Conservation (phyloP, 2,797 vertebrate species). For the Philypnodon macrostomus region DNA sequence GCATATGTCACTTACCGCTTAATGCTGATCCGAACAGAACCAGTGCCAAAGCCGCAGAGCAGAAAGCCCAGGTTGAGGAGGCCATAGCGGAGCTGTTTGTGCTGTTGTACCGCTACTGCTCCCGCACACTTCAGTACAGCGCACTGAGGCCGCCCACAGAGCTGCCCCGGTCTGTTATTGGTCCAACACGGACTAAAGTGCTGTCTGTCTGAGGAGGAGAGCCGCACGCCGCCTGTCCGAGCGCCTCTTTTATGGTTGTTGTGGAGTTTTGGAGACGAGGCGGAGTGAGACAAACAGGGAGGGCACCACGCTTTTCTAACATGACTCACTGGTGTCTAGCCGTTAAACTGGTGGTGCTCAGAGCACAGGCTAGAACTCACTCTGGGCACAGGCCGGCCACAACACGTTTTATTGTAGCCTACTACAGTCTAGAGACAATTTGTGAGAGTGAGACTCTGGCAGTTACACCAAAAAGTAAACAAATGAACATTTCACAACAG, state of each 20-base stretch:
- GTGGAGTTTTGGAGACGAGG: constrained; percentile 14
- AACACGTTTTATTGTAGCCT: too few relatives aligned
- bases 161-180: constrained; percentile 27
- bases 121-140: not conserved
- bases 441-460: too few relatives aligned
- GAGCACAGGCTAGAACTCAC: too few relatives aligned
- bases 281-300: constrained; percentile 1
- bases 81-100: constrained; percentile 26
- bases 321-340: constrained; percentile 50
- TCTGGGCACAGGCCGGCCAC: too few relatives aligned
- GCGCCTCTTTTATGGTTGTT: constrained; percentile 18
- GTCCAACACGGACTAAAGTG: constrained; percentile 16
- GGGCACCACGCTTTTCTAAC: constrained; percentile 39
- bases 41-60: constrained; percentile 24
- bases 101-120: not conserved
- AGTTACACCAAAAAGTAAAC: too few relatives aligned
- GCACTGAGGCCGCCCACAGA: constrained; percentile 28
- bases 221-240: too few relatives aligned
- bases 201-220: constrained; percentile 16
- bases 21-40: constrained; percentile 33
- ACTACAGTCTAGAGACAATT: too few relatives aligned
- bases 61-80: constrained; percentile 25
- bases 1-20: too few relatives aligned
- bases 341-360: not conserved
- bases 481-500: too few relatives aligned